phyloP scores from a whole-genome alignment of 2,797 vertebrate genomes.

The Coluber constrictor region DNA sequence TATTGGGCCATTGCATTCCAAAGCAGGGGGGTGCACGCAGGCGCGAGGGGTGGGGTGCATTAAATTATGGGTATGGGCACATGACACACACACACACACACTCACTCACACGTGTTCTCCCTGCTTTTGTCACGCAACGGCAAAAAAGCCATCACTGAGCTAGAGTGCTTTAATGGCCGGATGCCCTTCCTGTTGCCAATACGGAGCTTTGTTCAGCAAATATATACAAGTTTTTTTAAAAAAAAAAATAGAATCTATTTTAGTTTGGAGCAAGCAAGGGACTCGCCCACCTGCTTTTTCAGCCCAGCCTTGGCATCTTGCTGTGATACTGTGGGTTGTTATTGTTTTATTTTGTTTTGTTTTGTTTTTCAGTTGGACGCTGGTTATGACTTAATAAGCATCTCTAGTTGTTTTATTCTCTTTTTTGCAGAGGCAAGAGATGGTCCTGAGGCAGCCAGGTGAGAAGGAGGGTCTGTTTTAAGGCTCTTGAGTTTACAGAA shows the following conservation, averaged over 20 bases:
- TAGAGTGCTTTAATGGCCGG: no score
- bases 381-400: slow-evolving; percentile 41
- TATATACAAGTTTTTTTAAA: slow-evolving; percentile 28
- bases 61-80: no score
- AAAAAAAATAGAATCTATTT: slow-evolving; percentile 31
- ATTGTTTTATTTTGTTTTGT: not conserved
- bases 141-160: no score
- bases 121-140: no score
- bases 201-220: no score
- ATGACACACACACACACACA: no score
- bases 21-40: no score
- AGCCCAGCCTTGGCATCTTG: slow-evolving; percentile 41
- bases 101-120: no score
- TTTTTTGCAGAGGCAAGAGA: not conserved
- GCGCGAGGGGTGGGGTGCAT: no score
- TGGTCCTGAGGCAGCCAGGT: not conserved
- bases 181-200: no score
- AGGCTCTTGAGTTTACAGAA: not conserved
- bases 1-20: no score
- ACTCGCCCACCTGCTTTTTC: slow-evolving; percentile 33
- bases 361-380: slow-evolving; percentile 46
- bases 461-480: not conserved
- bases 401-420: slow-evolving; percentile 2
- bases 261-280: slow-evolving; percentile 60
- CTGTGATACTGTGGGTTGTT: slow-evolving; percentile 40